Base-by-base conservation (phyloP, 1,140 invertebrate species). In the Drosophila nikananu region DNA sequence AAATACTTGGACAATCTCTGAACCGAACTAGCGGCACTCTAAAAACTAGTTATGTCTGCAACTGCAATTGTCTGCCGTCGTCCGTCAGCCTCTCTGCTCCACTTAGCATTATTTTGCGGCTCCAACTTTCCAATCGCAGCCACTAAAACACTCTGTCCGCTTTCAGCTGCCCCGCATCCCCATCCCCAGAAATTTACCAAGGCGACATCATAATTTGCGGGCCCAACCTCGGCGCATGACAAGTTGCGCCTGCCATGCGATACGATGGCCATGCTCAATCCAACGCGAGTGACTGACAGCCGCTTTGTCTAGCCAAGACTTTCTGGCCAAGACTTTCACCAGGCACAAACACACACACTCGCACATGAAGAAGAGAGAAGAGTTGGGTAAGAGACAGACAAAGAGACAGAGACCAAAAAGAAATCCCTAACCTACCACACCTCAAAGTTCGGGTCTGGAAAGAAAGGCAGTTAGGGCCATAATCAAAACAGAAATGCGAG, bases 351-450 rank as follows among this genome's bases (percentile, higher is more conserved):
- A 30, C 30, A 30, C 8, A 51, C 25, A 32, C 5, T 35, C 8
- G 15, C 25, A 25, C 42, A 39, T 21, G 15, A 25, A 25, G 41
- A 10, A 61, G 32, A 62, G 27, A 30, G 52, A 30, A 66, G 63
- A 37, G 42, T 37, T 55, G 32, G 48, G 27, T 8, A 49, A 71
- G 44, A 30, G 30, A 49, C 42, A 66, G 35, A 30, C 19, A 59
- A 32, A 30, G 41, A 71, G 6, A 27, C 25, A 27, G 27, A 30
- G 23, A 63, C 42, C 42, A 54, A 17, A 52, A 72, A 39, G 41
- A 73, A 89, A 76, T 66, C 81, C 84, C 84, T 87, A 87, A 87
- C 84, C 84, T 87, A 87, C 84, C 84, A 87, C 84, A 87, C 84
- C 84, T 87, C 49, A 60, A 49, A 71, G 67, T 61, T 59, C 52